Conservation (phyloP, 30 jellyfish, hydroid and myxozoan species). For the Nemopilema nomurai region DNA sequence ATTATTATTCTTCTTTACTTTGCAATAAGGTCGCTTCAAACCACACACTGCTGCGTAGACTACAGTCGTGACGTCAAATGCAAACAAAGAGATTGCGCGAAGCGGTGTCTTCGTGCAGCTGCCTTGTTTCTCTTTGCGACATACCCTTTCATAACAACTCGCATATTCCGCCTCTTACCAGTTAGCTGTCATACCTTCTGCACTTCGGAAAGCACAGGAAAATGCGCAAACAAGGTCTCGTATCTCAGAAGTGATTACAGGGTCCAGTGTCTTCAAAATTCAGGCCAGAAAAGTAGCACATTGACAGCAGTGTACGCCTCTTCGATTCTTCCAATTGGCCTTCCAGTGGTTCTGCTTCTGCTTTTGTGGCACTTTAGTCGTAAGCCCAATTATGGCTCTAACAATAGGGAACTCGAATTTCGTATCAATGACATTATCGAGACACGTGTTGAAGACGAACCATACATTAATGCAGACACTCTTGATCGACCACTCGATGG, state of each 20-base stretch:
- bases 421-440: not conserved
- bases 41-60: not conserved
- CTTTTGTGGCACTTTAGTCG: conserved; percentile 12
- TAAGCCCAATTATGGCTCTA: not conserved
- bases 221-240: conserved; percentile 19
- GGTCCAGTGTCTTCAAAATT: not conserved
- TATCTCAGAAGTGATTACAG: conserved; percentile 38
- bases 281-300: not conserved
- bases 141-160: conserved; percentile 23
- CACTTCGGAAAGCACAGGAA: not conserved
- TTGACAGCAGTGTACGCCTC: conserved; percentile 15
- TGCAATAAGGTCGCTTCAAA: not conserved
- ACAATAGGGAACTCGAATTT: not conserved
- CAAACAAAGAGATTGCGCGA: not conserved
- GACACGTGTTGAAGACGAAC: not conserved
- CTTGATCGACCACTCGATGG: not conserved
- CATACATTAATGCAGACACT: not conserved
- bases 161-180: conserved; percentile 38
- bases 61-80: not conserved
- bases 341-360: not conserved
- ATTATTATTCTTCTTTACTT: conserved; percentile 7
- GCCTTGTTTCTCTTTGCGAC: conserved; percentile 42
- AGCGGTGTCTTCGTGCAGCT: conserved; percentile 20
- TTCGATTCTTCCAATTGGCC: conserved; percentile 4
- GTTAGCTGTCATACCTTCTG: conserved; percentile 43